Evolutionary conservation across 1,140 invertebrate genomes (phyloP), one percentile per base, ranked within the genome.

Genomic region (Pantala flavescens): DNA sequence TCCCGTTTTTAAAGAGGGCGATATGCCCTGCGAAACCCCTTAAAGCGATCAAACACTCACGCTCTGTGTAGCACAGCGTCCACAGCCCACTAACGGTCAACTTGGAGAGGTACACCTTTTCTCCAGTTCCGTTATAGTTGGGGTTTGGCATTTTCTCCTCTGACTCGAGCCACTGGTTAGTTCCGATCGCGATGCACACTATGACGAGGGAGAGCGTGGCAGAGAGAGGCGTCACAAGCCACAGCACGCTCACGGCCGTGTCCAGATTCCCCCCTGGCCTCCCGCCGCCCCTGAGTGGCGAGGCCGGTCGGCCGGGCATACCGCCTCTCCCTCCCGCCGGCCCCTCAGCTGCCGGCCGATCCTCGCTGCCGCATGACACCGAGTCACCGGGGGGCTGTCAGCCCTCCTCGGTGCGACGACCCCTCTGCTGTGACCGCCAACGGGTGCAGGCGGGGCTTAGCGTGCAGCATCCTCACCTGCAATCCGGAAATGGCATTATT

Each of bases 141-240:
- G 87, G 86, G 79, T 89, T 90, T 72, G 86, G 82, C 87, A 90
- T 90, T 74, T 88, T 88, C 80, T 91, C 90, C 77, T 89, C 85
- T 36, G 88, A 90, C 76, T 90, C 86, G 0, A 91, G 82, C 90
- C 90, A 91, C 79, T 88, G 86, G 80, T 89, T 90, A 9, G 90
- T 91, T 19, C 86, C 84, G 23, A 90, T 85, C 23, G 88, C 88
- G 11, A 90, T 85, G 19, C 86, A 80, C 5, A 90, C 87, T 23
- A 88, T 86, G 0, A 88, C 83, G 11, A 89, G 82, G 16, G 88
- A 88, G 1, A 89, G 83, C 19, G 87, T 86, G 7, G 90, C 88
- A 9, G 86, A 84, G 12, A 90, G 77, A 0, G 89, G 89, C 12
- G 89, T 90, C 23, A 90, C 80, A 19, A 90, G 79, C 86, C 88